Base-by-base conservation (phyloP, 2,113 vertebrate genomes). In the Clarias batrachus region DNA sequence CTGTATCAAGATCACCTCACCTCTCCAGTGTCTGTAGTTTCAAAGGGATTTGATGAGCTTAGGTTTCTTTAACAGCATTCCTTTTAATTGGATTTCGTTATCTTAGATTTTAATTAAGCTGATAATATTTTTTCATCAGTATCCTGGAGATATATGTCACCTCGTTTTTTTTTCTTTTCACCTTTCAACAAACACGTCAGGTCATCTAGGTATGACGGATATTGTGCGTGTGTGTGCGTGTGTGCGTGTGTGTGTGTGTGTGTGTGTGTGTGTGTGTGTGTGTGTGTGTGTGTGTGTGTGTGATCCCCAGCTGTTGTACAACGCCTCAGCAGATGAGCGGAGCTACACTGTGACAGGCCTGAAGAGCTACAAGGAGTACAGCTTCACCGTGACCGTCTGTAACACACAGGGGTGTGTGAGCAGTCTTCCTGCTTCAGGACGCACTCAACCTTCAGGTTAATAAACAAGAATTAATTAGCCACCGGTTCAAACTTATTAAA, bases 351-450 rank as follows among this genome's bases (percentile, higher is more conserved):
- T 88, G 3, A 88, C 80, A 9, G 96, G 93, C 83, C 88, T 98
- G 89, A 95, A 96, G 91, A 95, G 97, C 27, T 97, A 96, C 84
- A 91, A 89, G 21, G 86, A 25, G 0, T 98, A 98, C 89, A 93
- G 90, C 91, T 97, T 98, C 25, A 96, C 96, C 33, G 37, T 98
- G 71, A 96, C 96, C 17, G 88, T 98, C 89, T 99, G 97, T 93
- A 97, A 96, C 89, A 94, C 91, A 84, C 79, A 93, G 21, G 97
- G 95, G 1, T 99, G 97, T 88, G 91, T 96, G 37, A 95, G 92
- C 90, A 98, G 97, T 85, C 88, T 92, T 76, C 91, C 94, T 0
- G 93, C 93, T 90, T 63, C 86, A 59, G 97, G 96, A 83, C 93
- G 89, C 83, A 98, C 97, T 0, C 93, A 95, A 86, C 94, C 96